These are phyloP conservation scores for Hydrozoanthus tunicans DNA, from an alignment of 64 coral and sea anemone species.

Conservation along the genomic window DNA sequence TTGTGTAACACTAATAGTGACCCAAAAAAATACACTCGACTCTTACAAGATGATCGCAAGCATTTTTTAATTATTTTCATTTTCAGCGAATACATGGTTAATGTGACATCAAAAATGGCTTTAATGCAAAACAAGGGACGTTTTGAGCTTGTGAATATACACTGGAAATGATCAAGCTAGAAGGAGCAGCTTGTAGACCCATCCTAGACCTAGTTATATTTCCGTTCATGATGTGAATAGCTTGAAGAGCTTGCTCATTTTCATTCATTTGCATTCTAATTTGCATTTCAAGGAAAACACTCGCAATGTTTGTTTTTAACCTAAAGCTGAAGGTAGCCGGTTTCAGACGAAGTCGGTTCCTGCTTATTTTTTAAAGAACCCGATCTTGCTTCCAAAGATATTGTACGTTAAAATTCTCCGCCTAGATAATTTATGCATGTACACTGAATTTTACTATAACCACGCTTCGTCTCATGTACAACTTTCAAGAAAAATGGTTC, in stretches of 20 bases:
- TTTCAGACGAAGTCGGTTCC: conserved; percentile 7
- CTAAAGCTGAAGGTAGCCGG: background rate
- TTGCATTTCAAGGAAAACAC: conserved; percentile 51
- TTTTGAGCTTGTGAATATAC: background rate
- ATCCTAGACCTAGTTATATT: too few relatives aligned
- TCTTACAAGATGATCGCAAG: background rate
- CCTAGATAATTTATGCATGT: too few relatives aligned
- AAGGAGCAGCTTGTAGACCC: too few relatives aligned
- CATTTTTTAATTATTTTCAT: background rate
- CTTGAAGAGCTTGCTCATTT: too few relatives aligned
- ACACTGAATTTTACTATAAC: too few relatives aligned
- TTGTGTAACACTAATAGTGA: background rate
- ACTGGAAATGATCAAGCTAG: background rate
- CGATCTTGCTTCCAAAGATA: background rate
- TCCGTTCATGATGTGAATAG: too few relatives aligned
- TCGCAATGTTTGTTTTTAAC: conserved; percentile 14
- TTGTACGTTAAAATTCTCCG: background rate
- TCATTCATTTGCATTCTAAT: conserved; percentile 36
- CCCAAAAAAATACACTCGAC: too few relatives aligned
- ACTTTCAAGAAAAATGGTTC: background rate
- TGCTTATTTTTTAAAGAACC: background rate
- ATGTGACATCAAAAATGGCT: background rate
- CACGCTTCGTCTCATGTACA: background rate
- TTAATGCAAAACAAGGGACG: background rate
- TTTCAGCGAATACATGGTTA: conserved; percentile 23